Percentiles rank a stretch among this genome's conserved stretches.
Conservation (phyloP, 2,888 invertebrate species). For the Sarcophaga subvicina region DNA sequence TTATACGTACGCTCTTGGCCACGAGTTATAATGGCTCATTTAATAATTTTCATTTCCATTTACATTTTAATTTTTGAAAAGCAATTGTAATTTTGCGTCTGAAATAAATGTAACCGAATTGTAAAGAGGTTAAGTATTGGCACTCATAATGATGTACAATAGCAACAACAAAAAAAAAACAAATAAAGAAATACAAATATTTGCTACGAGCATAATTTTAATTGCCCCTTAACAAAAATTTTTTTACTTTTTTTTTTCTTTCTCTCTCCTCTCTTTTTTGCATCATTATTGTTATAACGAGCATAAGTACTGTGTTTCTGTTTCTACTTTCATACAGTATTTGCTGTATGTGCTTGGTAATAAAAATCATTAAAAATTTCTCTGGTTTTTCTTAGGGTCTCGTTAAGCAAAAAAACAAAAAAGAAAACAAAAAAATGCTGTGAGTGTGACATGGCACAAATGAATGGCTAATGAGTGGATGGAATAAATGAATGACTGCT, state of each 20-base stretch:
- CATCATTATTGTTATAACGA: conserved; percentile 20
- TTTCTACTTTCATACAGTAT: neutral
- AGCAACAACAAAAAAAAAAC: neutral
- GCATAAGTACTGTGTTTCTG: neutral
- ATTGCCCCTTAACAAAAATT: conserved; percentile 50
- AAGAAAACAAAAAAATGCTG: neutral
- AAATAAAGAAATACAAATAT: conserved; percentile 22
- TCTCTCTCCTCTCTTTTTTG: neutral
- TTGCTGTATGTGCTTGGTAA: neutral
- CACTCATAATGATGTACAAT: conserved; percentile 14
- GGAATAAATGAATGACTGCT: neutral
- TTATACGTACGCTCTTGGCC: neutral
- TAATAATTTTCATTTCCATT: neutral
- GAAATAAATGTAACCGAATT: neutral
- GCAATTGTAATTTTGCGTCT: neutral
- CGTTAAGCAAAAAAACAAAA: neutral
- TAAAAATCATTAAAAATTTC: conserved; percentile 53
- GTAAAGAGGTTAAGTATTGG: conserved; percentile 46
- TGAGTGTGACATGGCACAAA: neutral
- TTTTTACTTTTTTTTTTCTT: neutral
- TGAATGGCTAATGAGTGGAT: conserved; percentile 35
- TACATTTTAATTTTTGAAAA: neutral
- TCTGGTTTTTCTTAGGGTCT: neutral
- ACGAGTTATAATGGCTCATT: neutral
- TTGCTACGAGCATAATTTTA: conserved; percentile 38